Conservation (phyloP, 2,113 vertebrate genomes). For the Spheniscus mendiculus region DNA sequence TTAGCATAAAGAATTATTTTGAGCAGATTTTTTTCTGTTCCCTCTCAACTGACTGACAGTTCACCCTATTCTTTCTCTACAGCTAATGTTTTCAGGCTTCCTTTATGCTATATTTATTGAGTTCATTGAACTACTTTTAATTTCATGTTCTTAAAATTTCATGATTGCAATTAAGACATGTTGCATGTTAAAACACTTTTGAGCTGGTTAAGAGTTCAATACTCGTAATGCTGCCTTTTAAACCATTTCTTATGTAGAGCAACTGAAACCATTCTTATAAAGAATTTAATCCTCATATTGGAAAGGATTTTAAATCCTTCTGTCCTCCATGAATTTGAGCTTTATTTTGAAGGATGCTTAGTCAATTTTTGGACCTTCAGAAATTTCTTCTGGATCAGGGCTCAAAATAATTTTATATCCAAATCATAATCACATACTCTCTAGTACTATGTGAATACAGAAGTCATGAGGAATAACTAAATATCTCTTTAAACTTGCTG, state of each 20-base stretch:
- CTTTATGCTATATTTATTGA: neutral
- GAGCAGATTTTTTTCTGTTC: neutral
- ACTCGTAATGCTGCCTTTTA: constrained; percentile 52
- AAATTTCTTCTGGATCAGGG: neutral
- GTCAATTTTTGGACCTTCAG: neutral
- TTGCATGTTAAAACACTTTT: neutral
- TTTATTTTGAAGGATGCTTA: neutral
- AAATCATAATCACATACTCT: neutral
- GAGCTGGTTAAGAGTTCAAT: neutral
- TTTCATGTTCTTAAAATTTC: neutral
- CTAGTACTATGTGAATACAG: neutral
- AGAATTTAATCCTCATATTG: neutral
- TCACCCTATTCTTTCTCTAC: neutral
- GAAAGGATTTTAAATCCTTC: constrained; percentile 38
- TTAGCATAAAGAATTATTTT: neutral
- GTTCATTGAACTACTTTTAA: neutral
- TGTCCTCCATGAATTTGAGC: constrained; percentile 18
- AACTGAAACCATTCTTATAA: neutral
- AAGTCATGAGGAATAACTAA: neutral
- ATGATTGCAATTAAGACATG: neutral
- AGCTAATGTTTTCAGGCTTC: neutral
- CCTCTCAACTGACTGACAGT: neutral
- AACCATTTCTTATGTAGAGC: neutral
- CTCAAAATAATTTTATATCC: constrained; percentile 22
- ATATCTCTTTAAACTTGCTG: neutral